Evolutionary conservation across 2,113 vertebrate species (phyloP).

Genomic region (Nematolebias whitei): DNA sequence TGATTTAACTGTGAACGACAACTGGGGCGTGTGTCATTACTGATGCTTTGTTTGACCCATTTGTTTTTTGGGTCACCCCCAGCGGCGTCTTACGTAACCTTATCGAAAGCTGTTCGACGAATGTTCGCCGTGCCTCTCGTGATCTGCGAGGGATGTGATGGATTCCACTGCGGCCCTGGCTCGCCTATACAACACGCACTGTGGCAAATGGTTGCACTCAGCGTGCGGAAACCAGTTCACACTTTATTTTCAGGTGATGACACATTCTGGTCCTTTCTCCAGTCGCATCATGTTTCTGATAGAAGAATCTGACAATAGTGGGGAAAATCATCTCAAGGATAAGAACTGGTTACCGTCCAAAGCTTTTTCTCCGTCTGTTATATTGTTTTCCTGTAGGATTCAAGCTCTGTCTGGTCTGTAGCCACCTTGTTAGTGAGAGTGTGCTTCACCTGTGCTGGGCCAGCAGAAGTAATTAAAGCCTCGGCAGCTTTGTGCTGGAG

Average conservation of each 20-base stretch:
- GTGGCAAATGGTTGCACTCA: constrained; percentile 20
- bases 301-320: constrained; percentile 40
- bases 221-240: constrained; percentile 43
- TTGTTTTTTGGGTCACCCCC: constrained; percentile 5
- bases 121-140: not conserved
- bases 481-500: constrained; percentile 32
- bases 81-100: not conserved
- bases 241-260: constrained; percentile 51
- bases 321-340: constrained; percentile 42
- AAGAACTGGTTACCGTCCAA: constrained; percentile 49
- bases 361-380: not conserved
- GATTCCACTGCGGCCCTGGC: not conserved
- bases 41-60: constrained; percentile 8
- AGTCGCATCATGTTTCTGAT: constrained; percentile 40
- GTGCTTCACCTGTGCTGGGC: constrained; percentile 68
- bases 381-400: constrained; percentile 58
- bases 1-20: constrained; percentile 36
- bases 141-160: not conserved
- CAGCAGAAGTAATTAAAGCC: constrained; percentile 69
- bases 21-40: constrained; percentile 8
- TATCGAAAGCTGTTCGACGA: constrained; percentile 7
- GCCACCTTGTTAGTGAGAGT: constrained; percentile 71
- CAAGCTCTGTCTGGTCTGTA: constrained; percentile 59
- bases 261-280: constrained; percentile 33
- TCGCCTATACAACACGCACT: constrained; percentile 2